Percentiles rank a stretch among this genome's conserved stretches.
Evolutionary conservation across 2,888 invertebrate species (phyloP).

Genomic region (Xestia sexstrigata): DNA sequence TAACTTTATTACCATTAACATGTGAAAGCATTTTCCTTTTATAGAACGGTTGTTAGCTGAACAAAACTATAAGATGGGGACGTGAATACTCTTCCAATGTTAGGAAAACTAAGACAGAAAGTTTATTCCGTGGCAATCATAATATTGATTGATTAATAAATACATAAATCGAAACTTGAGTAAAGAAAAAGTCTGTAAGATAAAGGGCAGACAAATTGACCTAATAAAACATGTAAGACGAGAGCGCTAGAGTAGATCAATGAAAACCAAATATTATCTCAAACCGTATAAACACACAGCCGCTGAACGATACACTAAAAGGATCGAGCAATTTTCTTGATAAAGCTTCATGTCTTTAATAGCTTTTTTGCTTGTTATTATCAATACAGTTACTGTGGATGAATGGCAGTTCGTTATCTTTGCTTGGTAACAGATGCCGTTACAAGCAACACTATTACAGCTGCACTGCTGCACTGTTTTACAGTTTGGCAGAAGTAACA

Average conservation of each 20-base stretch:
- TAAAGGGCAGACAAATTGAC: neutral
- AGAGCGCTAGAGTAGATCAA: neutral
- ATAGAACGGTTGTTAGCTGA: too few species aligned
- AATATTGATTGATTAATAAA: neutral
- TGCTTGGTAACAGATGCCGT: neutral
- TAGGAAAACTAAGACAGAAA: neutral
- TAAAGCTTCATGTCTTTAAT: neutral
- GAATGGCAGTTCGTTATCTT: slow-evolving; percentile 7
- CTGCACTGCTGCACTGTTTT: too few species aligned
- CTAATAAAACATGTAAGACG: slow-evolving; percentile 1
- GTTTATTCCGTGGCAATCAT: neutral
- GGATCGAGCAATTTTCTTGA: neutral
- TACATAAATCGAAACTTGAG: neutral
- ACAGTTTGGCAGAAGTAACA: too few species aligned
- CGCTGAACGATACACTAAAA: neutral
- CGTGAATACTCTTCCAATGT: too few species aligned
- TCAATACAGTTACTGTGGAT: neutral
- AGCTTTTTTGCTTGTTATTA: neutral
- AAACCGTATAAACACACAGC: neutral
- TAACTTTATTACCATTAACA: too few species aligned
- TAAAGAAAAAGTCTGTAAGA: neutral
- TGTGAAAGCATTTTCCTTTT: too few species aligned
- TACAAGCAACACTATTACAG: too few species aligned
- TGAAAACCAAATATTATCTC: neutral
- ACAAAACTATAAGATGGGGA: too few species aligned